These are phyloP conservation scores for Centropus unirufus DNA, from an alignment of 2,113 vertebrate genomes.

Conservation along the genomic window DNA sequence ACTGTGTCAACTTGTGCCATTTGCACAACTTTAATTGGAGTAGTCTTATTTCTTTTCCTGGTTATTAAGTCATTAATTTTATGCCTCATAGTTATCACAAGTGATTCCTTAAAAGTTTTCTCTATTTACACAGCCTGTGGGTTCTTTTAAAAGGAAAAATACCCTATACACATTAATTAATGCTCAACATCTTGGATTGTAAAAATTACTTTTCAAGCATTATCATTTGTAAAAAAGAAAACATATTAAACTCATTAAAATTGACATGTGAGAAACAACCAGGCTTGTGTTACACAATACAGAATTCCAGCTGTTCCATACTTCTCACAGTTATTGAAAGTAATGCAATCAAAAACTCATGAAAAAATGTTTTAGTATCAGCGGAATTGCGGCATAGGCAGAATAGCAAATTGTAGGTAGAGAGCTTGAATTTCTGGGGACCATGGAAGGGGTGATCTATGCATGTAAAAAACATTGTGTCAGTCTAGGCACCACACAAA, in stretches of 20 bases:
- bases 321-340: not conserved
- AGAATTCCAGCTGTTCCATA: not conserved
- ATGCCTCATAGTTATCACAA: not conserved
- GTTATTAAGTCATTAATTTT: not conserved
- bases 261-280: not conserved
- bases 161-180: not conserved
- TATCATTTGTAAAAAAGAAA: not conserved
- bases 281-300: not conserved
- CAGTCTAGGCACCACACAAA: not conserved
- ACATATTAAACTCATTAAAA: not conserved
- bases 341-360: not conserved
- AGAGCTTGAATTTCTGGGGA: not conserved
- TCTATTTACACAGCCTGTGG: not conserved
- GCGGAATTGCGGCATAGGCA: not conserved
- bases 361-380: not conserved
- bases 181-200: not conserved
- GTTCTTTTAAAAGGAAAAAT: not conserved
- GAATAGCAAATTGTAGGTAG: not conserved
- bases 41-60: not conserved
- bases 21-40: not conserved
- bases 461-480: rapidly evolving
- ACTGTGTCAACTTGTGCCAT: not conserved
- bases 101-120: not conserved
- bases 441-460: not conserved
- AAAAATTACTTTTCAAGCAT: not conserved